Evolutionary conservation across 2,113 vertebrate genomes (phyloP).

Genomic region (Coregonus clupeaformis): DNA sequence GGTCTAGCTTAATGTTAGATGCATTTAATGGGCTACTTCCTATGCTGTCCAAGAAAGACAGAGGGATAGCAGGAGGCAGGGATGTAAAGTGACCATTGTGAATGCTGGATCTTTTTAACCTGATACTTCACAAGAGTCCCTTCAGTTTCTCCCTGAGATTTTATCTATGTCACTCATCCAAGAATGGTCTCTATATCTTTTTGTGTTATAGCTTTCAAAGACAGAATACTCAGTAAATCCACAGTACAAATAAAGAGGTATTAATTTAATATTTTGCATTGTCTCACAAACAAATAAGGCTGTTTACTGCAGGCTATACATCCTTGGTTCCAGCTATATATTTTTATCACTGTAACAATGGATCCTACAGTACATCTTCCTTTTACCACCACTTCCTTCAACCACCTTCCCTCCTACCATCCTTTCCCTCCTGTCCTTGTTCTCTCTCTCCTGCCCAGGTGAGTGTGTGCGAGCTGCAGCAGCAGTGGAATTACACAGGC

Average conservation of each 20-base stretch:
- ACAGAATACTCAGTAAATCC: too few species aligned
- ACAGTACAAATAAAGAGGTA: too few species aligned
- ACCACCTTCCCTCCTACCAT: conserved; percentile 43
- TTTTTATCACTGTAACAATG: conserved; percentile 44
- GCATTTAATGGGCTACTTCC: not conserved
- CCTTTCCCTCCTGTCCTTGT: conserved; percentile 28
- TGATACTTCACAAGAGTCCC: not conserved
- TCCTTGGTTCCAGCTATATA: too few species aligned
- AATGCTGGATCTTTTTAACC: not conserved
- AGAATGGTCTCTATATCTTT: not conserved
- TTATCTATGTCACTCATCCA: not conserved
- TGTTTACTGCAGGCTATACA: too few species aligned
- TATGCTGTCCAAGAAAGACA: not conserved
- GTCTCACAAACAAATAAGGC: too few species aligned
- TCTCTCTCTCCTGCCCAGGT: conserved; percentile 64
- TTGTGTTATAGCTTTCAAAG: too few species aligned
- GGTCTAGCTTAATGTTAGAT: not conserved
- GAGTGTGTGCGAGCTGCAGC: conserved; percentile 62
- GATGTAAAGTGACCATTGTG: not conserved
- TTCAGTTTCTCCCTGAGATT: not conserved
- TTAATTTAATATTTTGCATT: too few species aligned
- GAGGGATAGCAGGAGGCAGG: not conserved
- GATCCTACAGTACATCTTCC: conserved; percentile 36
- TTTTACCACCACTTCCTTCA: conserved; percentile 40
- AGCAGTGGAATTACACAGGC: conserved; percentile 71